Evolutionary conservation across 2,888 invertebrate genomes (phyloP).

Genomic region (Charanyca ferruginea): DNA sequence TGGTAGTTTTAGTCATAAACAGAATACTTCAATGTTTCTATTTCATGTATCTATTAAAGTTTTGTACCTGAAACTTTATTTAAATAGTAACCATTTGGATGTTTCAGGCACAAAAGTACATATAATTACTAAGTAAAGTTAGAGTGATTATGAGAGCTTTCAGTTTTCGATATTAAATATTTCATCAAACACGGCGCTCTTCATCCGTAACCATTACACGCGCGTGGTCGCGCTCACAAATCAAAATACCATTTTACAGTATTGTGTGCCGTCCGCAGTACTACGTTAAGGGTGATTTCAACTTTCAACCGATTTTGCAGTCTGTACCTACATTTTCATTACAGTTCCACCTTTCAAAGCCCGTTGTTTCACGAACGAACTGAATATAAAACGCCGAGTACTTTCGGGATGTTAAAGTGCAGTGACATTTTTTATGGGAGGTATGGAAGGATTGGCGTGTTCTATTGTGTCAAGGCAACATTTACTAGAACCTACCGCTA

Average conservation of each 20-base stretch:
- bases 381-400: constrained; percentile 4
- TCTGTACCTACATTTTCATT: constrained; percentile 20
- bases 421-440: background rate
- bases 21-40: background rate
- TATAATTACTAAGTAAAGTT: too few relatives aligned
- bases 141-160: background rate
- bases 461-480: too few relatives aligned
- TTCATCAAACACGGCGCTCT: constrained; percentile 1
- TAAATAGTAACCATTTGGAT: background rate
- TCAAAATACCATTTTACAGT: background rate
- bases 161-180: background rate
- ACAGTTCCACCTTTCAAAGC: constrained; percentile 8
- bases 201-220: background rate
- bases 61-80: too few relatives aligned
- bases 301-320: constrained; percentile 18
- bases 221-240: background rate
- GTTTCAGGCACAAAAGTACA: background rate
- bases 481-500: too few relatives aligned
- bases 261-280: background rate
- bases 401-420: constrained; percentile 4
- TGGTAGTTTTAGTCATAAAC: background rate
- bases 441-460: background rate
- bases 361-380: constrained; percentile 17
- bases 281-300: constrained; percentile 2
- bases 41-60: background rate